These are phyloP conservation scores for Scolanthus callimorphus DNA, from an alignment of 92 coral and sea anemone genomes.

Conservation along the genomic window DNA sequence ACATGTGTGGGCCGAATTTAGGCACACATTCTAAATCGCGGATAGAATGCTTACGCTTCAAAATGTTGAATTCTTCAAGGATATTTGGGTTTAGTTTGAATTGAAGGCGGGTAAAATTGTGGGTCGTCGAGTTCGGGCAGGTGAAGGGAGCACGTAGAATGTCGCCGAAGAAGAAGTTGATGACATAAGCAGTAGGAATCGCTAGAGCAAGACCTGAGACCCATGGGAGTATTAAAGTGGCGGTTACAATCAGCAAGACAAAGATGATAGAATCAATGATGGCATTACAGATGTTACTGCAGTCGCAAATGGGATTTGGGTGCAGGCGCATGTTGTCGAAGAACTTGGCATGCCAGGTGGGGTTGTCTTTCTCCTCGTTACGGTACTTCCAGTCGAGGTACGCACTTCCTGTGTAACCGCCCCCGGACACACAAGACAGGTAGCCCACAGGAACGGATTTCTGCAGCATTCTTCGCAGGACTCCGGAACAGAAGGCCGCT, in stretches of 20 bases:
- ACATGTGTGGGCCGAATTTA: conserved; percentile 43
- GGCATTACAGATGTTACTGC: conserved; percentile 62
- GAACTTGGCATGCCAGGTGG: conserved; percentile 75
- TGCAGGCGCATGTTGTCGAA: conserved; percentile 64
- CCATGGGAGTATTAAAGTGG: conserved; percentile 54
- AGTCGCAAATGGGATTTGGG: conserved; percentile 43
- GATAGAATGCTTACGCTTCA: conserved; percentile 10
- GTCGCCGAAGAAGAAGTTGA: conserved; percentile 67
- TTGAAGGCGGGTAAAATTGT: conserved; percentile 43
- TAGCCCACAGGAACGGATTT: conserved; percentile 52
- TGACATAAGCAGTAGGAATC: conserved; percentile 55
- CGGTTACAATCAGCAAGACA: conserved; percentile 17
- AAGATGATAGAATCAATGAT: conserved; percentile 39
- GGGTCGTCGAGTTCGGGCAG: conserved; percentile 35
- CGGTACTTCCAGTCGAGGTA: conserved; percentile 92
- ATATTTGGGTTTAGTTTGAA: conserved; percentile 21
- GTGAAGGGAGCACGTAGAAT: conserved; percentile 57
- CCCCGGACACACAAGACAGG: conserved; percentile 88
- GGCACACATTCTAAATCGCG: conserved; percentile 29
- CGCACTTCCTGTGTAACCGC: conserved; percentile 79
- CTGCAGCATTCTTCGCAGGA: conserved; percentile 75
- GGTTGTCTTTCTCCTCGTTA: conserved; percentile 66
- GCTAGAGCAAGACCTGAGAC: conserved; percentile 46
- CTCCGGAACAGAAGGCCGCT: conserved; percentile 27
- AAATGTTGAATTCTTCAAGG: too few species aligned